Conservation (phyloP, 1,140 invertebrate species). For the Eulimnadia texana region DNA sequence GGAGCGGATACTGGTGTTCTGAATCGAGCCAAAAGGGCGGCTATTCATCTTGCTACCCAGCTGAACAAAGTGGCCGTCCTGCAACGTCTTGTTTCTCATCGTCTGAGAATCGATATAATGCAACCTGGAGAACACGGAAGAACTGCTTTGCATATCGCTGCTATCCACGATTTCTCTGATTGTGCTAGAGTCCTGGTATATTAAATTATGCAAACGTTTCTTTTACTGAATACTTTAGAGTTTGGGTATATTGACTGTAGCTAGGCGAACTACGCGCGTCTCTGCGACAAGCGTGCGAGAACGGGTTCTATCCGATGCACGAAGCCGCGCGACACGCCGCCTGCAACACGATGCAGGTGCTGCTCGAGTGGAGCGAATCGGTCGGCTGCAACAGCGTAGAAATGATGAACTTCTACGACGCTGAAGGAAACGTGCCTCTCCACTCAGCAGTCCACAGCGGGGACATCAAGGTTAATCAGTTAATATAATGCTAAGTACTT, state of each 20-base stretch:
- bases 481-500: not conserved
- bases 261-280: conserved; percentile 53
- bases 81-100: conserved; percentile 47
- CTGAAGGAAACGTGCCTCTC: conserved; percentile 65
- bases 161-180: conserved; percentile 62
- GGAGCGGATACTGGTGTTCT: conserved; percentile 49
- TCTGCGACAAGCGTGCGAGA: conserved; percentile 55
- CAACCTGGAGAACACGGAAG: conserved; percentile 59
- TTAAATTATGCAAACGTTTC: conserved; percentile 12
- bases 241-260: conserved; percentile 29
- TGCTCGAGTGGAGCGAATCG: conserved; percentile 58
- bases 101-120: conserved; percentile 47
- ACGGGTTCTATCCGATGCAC: conserved; percentile 77
- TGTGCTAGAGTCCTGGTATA: conserved; percentile 61
- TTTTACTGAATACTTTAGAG: no score
- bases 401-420: conserved; percentile 69
- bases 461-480: conserved; percentile 46
- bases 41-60: conserved; percentile 62
- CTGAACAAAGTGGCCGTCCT: conserved; percentile 52
- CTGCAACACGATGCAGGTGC: conserved; percentile 61
- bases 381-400: conserved; percentile 55
- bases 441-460: conserved; percentile 76
- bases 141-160: conserved; percentile 63
- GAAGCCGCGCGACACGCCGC: conserved; percentile 75
- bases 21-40: conserved; percentile 61